Evolutionary conservation across 1,140 invertebrate species (phyloP).

Genomic region (Nomia melanderi): DNA sequence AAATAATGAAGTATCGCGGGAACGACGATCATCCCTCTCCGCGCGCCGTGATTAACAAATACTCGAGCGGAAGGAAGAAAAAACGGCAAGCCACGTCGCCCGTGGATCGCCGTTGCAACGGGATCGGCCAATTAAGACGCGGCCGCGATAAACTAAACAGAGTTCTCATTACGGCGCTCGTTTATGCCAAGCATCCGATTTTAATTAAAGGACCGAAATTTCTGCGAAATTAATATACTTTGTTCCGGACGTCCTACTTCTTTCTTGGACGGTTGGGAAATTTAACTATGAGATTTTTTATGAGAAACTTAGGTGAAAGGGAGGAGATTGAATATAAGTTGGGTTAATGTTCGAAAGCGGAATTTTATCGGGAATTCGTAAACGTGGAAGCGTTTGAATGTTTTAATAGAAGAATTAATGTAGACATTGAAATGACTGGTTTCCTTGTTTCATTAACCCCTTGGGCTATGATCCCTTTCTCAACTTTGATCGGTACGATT

Average conservation of each 20-base stretch:
- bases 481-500: too few relatives aligned
- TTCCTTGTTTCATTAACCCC: too few relatives aligned
- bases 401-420: too few relatives aligned
- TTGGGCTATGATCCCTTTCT: too few relatives aligned
- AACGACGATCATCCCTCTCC: background rate
- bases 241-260: background rate
- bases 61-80: background rate
- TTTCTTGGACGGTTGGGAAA: background rate
- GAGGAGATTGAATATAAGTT: too few relatives aligned
- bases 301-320: too few relatives aligned
- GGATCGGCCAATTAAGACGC: background rate
- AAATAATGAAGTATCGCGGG: slow-evolving; percentile 5
- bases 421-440: too few relatives aligned
- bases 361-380: too few relatives aligned
- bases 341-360: too few relatives aligned
- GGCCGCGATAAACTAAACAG: background rate
- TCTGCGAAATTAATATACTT: background rate
- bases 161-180: background rate
- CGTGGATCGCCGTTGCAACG: background rate
- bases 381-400: too few relatives aligned
- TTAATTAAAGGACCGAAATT: background rate
- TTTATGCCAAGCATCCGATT: background rate
- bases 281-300: too few relatives aligned
- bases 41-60: background rate
- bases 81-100: background rate